Evolutionary conservation across 2,113 vertebrate species (phyloP), one percentile per base, ranked within the genome.

Genomic region (Orthonyx spaldingii): DNA sequence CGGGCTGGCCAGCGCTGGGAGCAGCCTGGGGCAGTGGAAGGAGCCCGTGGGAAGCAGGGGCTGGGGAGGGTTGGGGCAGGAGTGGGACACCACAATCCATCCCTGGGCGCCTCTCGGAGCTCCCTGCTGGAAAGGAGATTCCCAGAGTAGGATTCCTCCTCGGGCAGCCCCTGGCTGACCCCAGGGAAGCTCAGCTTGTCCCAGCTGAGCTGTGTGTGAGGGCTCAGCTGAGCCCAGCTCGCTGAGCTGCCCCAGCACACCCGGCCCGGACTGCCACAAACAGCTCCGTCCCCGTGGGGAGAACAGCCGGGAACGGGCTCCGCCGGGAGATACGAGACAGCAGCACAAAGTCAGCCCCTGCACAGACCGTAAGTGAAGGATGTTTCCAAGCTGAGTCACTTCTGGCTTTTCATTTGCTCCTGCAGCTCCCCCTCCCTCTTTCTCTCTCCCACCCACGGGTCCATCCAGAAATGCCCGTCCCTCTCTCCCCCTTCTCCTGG

Each of bases 21-120:
- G 33, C 15, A 10, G 3, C 1, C 8, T 52, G 60, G 69, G 41
- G 0, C 0, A 0, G 42, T 13, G 2, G 44, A 64, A 39, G 53
- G 55, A 61, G 56, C 35, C 19, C n/a, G 0, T 5, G 57, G 39
- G 23, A 30, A 21, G 20, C 16, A 3, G 39, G 35, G 60, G 4
- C 1, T 1, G 5, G 2, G n/a, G 8, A 47, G 2, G 16, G 47
- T 12, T 6, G 6, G 46, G 5, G 37, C 10, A 52, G 26, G 4
- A 70, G 33, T 10, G 33, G 22, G 13, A 32, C 37, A 10, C 18
- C 64, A 20, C 35, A 10, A 2, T 21, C 41, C 4, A 3, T 3
- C 28, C 50, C 53, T 12, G 75, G 75, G 53, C 12, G 5, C 7
- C 33, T 27, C 22, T 11, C 1, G 7, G 23, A 56, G 49, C 61